A percentile compares a stretch with the other conserved stretches of the same genome.
Evolutionary conservation across 2,797 vertebrate genomes (phyloP).

Genomic region (Passerculus sandwichensis): DNA sequence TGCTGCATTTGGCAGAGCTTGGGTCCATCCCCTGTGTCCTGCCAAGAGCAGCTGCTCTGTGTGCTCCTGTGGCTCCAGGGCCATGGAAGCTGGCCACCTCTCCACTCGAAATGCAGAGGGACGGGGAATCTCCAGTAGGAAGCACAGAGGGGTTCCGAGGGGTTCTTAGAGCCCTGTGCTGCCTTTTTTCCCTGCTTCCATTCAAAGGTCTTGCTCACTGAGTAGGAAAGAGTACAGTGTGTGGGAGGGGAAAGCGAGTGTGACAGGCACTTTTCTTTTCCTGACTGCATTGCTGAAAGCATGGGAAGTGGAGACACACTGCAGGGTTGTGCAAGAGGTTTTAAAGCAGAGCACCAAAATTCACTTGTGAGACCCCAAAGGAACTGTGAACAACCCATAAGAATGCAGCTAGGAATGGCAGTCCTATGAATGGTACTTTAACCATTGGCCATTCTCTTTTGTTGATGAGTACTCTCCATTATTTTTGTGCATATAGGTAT

Average conservation of each 20-base stretch:
- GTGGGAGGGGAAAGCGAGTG: not conserved
- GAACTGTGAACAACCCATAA: not conserved
- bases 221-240: accelerated
- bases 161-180: not conserved
- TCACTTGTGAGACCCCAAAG: not conserved
- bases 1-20: not conserved
- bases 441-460: not conserved
- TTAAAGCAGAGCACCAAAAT: not conserved
- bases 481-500: not conserved
- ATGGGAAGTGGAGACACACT: not conserved
- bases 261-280: not conserved
- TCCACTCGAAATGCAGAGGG: not conserved
- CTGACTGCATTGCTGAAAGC: not conserved
- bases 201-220: not conserved
- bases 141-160: not conserved
- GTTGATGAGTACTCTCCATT: not conserved
- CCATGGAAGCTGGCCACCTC: not conserved
- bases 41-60: not conserved
- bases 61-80: not conserved
- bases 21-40: not conserved
- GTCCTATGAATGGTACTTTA: not conserved
- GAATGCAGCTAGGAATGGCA: not conserved
- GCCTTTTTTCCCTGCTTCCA: not conserved
- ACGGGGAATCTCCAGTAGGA: not conserved
- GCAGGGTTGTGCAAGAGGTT: not conserved